Evolutionary conservation across 2,113 vertebrate genomes (phyloP), one percentile per base, ranked within the genome.

Genomic region (Hemichromis elongatus): DNA sequence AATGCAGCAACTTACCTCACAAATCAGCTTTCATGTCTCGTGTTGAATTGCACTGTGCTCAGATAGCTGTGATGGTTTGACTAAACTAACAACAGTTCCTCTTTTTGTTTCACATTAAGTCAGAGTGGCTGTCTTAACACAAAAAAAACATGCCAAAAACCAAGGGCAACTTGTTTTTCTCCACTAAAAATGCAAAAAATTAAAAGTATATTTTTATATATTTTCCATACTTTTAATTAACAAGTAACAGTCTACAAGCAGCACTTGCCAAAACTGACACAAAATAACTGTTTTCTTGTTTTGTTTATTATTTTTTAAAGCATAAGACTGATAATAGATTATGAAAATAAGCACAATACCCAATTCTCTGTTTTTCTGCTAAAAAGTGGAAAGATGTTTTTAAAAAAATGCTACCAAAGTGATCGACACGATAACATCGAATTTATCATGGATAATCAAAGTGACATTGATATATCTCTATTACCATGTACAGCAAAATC

Each of bases 101-200:
- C 42, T 85, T 87, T 86, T 83, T 21, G 13, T 86, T 85, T 87
- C 50, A 33, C 16, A 26, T 35, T 82, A 1, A 84, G 78, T 89
- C 82, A 86, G 11, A 57, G 4, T 12, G 45, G 18, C 16, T 0
- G 10, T 13, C 19, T 21, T 21, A 21, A 66, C 6, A 33, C 28
- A 5, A 47, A 16, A 21, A 4, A 26, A 13, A 4, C 6, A 40
- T 66, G n/a, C 12, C 35, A 68, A 68, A 68, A 42, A 16, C 1
- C 3, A 42, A 5, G n/a, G 63, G 37, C 12, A 77, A 54, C 30
- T 13, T 54, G 12, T 53, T 35, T 53, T 77, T 33, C 5, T 19
- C 19, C 11, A 13, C 9, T 52, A 3, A 53, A 77, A 53, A 35
- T 6, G 7, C 19, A 77, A 54, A n/a, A 77, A 42, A 45, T 26